Base-by-base conservation (phyloP, 2,113 vertebrate genomes). In the Phalacrocorax brasilianus region DNA sequence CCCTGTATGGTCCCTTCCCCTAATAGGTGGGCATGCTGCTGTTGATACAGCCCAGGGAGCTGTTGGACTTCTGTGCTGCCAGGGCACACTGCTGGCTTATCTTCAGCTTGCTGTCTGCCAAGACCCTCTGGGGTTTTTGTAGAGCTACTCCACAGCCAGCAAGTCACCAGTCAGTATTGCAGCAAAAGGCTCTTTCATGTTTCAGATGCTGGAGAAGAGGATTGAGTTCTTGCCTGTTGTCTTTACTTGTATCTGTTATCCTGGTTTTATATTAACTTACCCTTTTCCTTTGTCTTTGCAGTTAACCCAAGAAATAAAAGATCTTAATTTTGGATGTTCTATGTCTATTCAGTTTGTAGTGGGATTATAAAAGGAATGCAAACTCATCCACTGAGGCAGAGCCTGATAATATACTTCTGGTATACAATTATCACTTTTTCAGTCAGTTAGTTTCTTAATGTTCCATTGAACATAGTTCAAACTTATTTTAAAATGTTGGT, bases 361-460 rank as follows among this genome's bases (percentile, higher is more conserved):
- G 42, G 9, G 3, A 11, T 66, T 79, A 32, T 56, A 47, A 62
- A 83, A 86, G 42, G 17, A 75, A 49, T 49, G 6, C 15, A 18
- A 32, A 47, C 22, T 65, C n/a, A 87, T n/a, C 14, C 40, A 76
- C 24, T 61, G 77, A 92, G 73, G 68, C 77, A 81, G 52, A 87
- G 12, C 55, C 22, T 78, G 45, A 61, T 68, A 50, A 53, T 47
- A 33, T n/a, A 40, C 53, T 83, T 80, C 18, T 91, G 28, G 12
- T 93, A 38, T 73, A 89, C 28, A 53, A 19, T 59, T 89, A 84
- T 0, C 22, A 50, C 4, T 49, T 90, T 90, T 74, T 78, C 45
- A 78, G 70, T 26, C 70, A 84, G 49, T 89, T 95, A 81, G 45
- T 61, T 96, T 93, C 82, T 81, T 81, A 77, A 70, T 85, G 77